Evolutionary conservation across 2,113 vertebrate genomes (phyloP).

Genomic region (Larimichthys polyactis): DNA sequence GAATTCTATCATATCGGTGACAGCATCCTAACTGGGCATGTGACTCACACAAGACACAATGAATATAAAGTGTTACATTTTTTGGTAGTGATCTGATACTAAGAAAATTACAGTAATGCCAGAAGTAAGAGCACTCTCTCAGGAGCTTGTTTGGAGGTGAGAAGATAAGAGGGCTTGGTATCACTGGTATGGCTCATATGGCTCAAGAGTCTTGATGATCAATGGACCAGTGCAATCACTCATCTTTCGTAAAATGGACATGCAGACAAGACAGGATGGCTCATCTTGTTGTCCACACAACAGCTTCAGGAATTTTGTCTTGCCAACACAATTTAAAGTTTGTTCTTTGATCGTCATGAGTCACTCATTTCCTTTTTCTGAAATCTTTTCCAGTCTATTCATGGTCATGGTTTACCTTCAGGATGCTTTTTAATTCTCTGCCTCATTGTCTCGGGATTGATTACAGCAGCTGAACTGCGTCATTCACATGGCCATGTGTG

Average conservation of each 20-base stretch:
- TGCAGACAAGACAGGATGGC: not conserved
- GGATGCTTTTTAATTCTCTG: not conserved
- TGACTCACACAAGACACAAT: constrained; percentile 17
- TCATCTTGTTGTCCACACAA: not conserved
- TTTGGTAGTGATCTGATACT: not conserved
- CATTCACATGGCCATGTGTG: not conserved
- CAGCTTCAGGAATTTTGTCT: not conserved
- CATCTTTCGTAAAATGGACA: too few relatives aligned
- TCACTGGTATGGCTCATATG: not conserved
- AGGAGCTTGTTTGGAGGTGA: not conserved
- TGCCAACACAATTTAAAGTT: not conserved
- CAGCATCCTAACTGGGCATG: not conserved
- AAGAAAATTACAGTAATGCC: not conserved
- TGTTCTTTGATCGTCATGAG: not conserved
- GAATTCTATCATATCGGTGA: constrained; percentile 1
- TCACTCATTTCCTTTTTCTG: not conserved
- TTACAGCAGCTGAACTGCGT: not conserved
- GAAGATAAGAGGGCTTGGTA: not conserved
- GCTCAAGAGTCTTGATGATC: too few relatives aligned
- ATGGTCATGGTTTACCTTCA: not conserved
- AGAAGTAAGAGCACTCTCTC: not conserved
- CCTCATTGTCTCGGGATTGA: constrained; percentile 19
- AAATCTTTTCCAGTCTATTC: not conserved
- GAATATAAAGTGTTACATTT: not conserved
- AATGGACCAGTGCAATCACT: too few relatives aligned